Evolutionary conservation across 2,888 invertebrate species (phyloP).

Genomic region (Synanthedon vespiformis): DNA sequence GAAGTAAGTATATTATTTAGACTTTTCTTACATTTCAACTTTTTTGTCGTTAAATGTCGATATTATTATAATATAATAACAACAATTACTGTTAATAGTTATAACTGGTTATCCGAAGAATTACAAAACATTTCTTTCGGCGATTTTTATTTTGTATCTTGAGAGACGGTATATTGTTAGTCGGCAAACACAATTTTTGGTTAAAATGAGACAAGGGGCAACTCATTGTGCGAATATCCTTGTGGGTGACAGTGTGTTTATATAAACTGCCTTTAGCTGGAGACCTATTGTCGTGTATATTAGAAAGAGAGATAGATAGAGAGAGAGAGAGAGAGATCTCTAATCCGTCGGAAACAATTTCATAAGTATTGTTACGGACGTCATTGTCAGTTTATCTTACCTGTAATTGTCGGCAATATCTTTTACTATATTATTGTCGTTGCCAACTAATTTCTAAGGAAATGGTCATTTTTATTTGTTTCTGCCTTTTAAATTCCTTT

Average conservation of each 20-base stretch:
- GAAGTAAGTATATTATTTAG: no score
- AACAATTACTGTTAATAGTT: no score
- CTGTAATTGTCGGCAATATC: no score
- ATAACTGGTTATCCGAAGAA: neutral
- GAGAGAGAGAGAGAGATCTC: conserved; percentile 14
- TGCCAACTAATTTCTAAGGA: no score
- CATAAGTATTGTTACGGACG: conserved; percentile 30
- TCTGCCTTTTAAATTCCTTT: no score
- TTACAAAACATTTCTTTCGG: neutral
- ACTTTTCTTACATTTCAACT: no score
- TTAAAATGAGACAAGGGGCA: conserved; percentile 28
- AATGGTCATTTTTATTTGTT: no score
- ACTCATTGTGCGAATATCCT: conserved; percentile 40
- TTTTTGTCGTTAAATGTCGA: no score
- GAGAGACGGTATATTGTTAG: conserved; percentile 29
- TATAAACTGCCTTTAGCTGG: conserved; percentile 34
- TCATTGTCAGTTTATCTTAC: conserved; percentile 11
- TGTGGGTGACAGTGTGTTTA: conserved; percentile 54
- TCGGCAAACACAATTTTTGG: conserved; percentile 49
- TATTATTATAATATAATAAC: no score
- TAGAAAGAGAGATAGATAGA: conserved; percentile 21
- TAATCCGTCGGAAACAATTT: conserved; percentile 49
- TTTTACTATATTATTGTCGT: no score
- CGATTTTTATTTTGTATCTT: neutral
- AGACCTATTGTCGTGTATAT: conserved; percentile 41